phyloP scores from a whole-genome alignment of 2,113 vertebrate species.

The Gasterosteus nipponicus region DNA sequence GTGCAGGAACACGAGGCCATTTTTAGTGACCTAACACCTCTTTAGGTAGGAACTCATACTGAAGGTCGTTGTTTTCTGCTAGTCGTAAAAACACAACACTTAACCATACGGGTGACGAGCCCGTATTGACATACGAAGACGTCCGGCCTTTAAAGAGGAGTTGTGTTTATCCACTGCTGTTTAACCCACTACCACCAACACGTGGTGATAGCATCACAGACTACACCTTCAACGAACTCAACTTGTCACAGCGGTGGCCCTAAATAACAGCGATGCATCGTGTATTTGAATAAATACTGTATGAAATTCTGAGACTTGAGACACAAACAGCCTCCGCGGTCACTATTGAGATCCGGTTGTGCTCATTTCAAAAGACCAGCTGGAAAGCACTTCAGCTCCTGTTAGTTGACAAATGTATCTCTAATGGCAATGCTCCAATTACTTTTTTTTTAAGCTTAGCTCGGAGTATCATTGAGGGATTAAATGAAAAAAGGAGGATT shows the following conservation, averaged over 20 bases:
- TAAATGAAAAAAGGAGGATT: neutral
- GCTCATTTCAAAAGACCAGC: neutral
- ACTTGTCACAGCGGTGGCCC: neutral
- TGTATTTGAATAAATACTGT: neutral
- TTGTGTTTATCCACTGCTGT: neutral
- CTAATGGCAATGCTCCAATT: neutral
- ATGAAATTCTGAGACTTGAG: neutral
- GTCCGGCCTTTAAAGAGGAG: neutral
- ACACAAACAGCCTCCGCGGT: neutral
- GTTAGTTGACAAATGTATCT: neutral
- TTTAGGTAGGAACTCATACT: conserved; percentile 24
- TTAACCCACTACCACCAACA: neutral
- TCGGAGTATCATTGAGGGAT: neutral
- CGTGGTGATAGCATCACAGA: neutral
- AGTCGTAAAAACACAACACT: conserved; percentile 6
- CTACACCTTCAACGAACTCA: neutral
- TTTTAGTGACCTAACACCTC: conserved; percentile 39
- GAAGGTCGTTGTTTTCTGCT: neutral
- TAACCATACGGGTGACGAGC: neutral
- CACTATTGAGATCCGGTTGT: neutral
- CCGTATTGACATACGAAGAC: neutral
- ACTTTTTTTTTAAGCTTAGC: neutral
- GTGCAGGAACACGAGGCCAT: conserved; percentile 36
- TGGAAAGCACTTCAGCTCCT: neutral
- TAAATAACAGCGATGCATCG: neutral